Base-by-base conservation (phyloP, 2,113 vertebrate species). In the Rafetus swinhoei region DNA sequence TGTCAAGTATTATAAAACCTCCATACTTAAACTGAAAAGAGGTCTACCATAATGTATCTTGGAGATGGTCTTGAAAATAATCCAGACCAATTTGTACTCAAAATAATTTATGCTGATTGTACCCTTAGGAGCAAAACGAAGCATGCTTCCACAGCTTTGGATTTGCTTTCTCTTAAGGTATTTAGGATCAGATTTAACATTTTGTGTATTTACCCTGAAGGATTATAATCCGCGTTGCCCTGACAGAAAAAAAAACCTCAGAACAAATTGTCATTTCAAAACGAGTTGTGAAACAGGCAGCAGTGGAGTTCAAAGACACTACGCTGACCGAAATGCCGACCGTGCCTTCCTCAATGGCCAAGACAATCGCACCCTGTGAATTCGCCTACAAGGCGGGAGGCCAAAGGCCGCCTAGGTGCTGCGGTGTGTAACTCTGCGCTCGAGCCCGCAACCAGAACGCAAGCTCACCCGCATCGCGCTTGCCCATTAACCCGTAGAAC, bases 401-500 rank as follows among this genome's bases (percentile, higher is more conserved):
- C 4, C 7, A 52, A 21, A 8, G 74, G 52, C 54, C 54, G 21
- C 35, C 32, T 15, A 45, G 55, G 55, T 19, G 7, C 54, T 25
- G 27, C 54, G 50, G 56, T 53, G 39, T 11, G n/a, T 7, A n/a
- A n/a, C 29, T 56, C 35, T 27, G 12, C 21, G n/a, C 16, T 24
- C 8, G 5, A 54, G 69, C 11, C 27, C 39, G 25, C 27, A 32
- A 52, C 62, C 4, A 69, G n/a, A 18, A 39, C 29, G 72, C 55
- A 55, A 27, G 93, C 98, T 98, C 97, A 99, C 99, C 99, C 56
- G 98, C 98, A 82, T 99, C 99, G 84, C 99, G 98, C 90, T 99
- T 99, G 91, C 99, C 99, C 99, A 99, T 99, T 93, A 99, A 98
- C 59, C 99, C 99, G 57, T 99, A 99, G 98, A 99, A 99, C 97